These are phyloP conservation scores for Elysia chlorotica DNA, from an alignment of 1,140 invertebrate genomes.

Conservation along the genomic window DNA sequence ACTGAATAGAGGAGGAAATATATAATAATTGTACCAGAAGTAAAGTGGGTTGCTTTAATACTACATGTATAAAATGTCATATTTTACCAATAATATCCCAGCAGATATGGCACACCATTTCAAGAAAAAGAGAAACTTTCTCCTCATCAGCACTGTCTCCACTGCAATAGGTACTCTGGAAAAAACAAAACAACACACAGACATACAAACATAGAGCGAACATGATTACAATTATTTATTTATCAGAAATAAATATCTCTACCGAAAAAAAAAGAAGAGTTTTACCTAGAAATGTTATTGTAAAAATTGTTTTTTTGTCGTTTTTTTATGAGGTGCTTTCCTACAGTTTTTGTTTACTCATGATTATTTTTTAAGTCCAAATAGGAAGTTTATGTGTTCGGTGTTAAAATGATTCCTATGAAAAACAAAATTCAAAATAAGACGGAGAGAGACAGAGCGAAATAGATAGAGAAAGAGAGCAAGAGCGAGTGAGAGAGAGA, in stretches of 20 bases:
- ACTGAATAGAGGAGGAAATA: not conserved
- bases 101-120: constrained; percentile 77
- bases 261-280: too few relatives aligned
- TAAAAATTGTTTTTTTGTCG: too few relatives aligned
- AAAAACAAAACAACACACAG: constrained; percentile 27
- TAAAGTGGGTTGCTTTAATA: not conserved
- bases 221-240: not conserved
- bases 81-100: constrained; percentile 69
- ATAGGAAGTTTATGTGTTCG: too few relatives aligned
- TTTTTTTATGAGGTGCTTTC: too few relatives aligned
- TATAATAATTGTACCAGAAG: not conserved
- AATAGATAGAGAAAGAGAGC: not conserved
- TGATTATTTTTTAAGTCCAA: too few relatives aligned
- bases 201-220: not conserved
- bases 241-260: not conserved
- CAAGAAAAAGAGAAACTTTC: constrained; percentile 71
- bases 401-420: too few relatives aligned
- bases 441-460: not conserved
- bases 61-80: not conserved
- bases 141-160: constrained; percentile 76
- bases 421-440: not conserved
- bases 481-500: not conserved
- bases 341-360: too few relatives aligned
- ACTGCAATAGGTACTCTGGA: constrained; percentile 82
- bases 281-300: too few relatives aligned